A percentile compares a stretch with the other conserved stretches of the same genome.
These are phyloP conservation scores for Litoditis marina DNA, from an alignment of 2,888 invertebrate genomes.

Conservation along the genomic window DNA sequence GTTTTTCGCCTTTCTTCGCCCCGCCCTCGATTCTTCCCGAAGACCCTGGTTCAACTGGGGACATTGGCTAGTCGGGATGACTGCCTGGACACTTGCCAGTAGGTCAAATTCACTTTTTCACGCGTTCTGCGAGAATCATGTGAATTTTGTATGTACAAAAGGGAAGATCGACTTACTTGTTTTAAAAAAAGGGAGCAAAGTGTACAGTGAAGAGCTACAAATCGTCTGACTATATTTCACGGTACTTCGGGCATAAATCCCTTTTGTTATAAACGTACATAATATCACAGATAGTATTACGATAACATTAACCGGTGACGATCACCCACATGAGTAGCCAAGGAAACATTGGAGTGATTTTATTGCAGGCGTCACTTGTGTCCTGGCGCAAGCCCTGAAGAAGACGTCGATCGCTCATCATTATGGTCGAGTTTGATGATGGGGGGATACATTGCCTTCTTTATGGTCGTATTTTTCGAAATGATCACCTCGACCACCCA, in stretches of 20 bases:
- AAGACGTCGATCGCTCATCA: conserved; percentile 40
- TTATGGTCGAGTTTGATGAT: conserved; percentile 47
- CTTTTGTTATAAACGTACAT: no score
- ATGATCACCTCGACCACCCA: conserved; percentile 15
- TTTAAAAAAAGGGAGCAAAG: no score
- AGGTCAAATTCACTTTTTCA: not conserved
- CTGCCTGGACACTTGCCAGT: conserved; percentile 46
- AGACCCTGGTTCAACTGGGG: conserved; percentile 47
- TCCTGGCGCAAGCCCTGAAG: conserved; percentile 39
- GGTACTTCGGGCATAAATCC: no score
- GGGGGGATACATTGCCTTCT: conserved; percentile 45
- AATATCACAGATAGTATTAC: no score
- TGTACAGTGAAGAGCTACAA: no score
- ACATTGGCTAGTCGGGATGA: conserved; percentile 48
- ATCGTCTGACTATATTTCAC: no score
- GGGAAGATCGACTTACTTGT: no score
- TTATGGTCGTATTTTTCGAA: conserved; percentile 34
- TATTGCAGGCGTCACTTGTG: conserved; percentile 32
- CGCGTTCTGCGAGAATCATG: no score
- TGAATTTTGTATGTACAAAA: no score
- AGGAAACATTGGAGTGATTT: no score
- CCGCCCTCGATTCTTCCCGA: conserved; percentile 33
- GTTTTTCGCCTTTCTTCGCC: conserved; percentile 37
- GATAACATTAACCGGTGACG: no score
- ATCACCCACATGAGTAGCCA: no score